Evolutionary conservation across 2,888 invertebrate species (phyloP), one percentile per base, ranked within the genome.

Genomic region (Labia minor): DNA sequence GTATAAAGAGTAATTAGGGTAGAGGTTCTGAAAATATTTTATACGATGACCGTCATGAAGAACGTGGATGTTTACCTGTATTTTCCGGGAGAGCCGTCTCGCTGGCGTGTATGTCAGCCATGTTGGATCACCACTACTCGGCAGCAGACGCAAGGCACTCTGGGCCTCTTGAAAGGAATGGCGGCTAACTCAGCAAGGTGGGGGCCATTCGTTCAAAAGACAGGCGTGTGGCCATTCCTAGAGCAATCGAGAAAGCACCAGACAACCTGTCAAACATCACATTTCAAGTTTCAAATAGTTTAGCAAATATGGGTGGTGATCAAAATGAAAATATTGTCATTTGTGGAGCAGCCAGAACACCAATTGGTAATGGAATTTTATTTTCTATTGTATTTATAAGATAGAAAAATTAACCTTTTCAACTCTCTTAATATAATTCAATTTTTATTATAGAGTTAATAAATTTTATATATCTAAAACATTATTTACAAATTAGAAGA

Each of bases 81-180:
- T 49, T 49, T n/a, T 49, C 49, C 49, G 49, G 49, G 16, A 49
- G 16, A 49, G 49, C 49, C 49, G 49, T 49, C 14, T 49, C 49
- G 16, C 49, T 49, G 49, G 49, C 49, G 49, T 49, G 49, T 49
- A 14, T 49, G 49, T 49, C 49, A 49, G 49, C 49, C 49, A 49
- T 49, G 14, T 49, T 49, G 14, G n/a, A 49, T n/a, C 49, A 49
- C 49, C 49, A 49, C 49, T 49, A 49, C 49, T 49, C 26, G 4
- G 26, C 4, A 6, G 4, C 4, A 3, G 8, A 8, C 26, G 26
- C 26, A 26, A 26, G 26, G 26, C 26, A 26, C 26, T 26, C 26
- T 26, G 26, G 26, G 26, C 26, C 26, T 8, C n/a, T n/a, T n/a
- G n/a, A n/a, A 26, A 26, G 26, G 26, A 49, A 49, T 49, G 49